These are phyloP conservation scores for Proales similis DNA, from an alignment of 1,140 invertebrate genomes.

Conservation along the genomic window DNA sequence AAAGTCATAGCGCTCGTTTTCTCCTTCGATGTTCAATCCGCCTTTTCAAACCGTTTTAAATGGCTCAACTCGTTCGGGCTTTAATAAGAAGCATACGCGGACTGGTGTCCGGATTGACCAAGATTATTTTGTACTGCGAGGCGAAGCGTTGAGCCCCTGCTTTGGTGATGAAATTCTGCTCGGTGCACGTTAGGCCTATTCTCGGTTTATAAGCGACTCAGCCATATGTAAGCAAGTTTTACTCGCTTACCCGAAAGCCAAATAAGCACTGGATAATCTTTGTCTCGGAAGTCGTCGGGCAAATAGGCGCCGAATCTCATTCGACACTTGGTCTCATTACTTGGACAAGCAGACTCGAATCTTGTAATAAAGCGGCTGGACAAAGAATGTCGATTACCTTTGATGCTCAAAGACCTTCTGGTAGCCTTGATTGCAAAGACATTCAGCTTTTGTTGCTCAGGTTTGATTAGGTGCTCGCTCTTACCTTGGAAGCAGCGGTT, in stretches of 20 bases:
- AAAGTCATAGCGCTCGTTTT: constrained; percentile 81
- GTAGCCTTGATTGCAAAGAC: constrained; percentile 39
- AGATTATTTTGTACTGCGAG: constrained; percentile 68
- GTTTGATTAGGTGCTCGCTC: constrained; percentile 11
- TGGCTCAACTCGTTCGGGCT: constrained; percentile 3
- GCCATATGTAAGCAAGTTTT: constrained; percentile 11
- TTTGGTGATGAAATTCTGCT: constrained; percentile 93
- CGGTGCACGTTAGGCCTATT: constrained; percentile 75
- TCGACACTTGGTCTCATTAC: constrained; percentile 69
- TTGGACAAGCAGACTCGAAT: constrained; percentile 48
- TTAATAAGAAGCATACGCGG: constrained; percentile 59
- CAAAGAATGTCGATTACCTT: constrained; percentile 37
- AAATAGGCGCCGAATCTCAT: constrained; percentile 89
- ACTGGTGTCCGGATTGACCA: constrained; percentile 90
- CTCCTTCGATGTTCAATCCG: constrained; percentile 75
- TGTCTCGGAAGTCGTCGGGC: constrained; percentile 66
- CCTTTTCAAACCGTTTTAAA: constrained; percentile 52
- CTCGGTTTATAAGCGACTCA: not conserved
- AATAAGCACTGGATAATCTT: constrained; percentile 74
- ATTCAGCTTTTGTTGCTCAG: constrained; percentile 21
- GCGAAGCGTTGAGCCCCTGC: constrained; percentile 82
- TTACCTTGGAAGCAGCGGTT: too few species aligned
- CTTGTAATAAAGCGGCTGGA: not conserved
- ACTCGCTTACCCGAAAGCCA: constrained; percentile 69
- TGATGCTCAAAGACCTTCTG: constrained; percentile 42